Evolutionary conservation across 2,113 vertebrate species (phyloP).

Genomic region (Dipodomys spectabilis): DNA sequence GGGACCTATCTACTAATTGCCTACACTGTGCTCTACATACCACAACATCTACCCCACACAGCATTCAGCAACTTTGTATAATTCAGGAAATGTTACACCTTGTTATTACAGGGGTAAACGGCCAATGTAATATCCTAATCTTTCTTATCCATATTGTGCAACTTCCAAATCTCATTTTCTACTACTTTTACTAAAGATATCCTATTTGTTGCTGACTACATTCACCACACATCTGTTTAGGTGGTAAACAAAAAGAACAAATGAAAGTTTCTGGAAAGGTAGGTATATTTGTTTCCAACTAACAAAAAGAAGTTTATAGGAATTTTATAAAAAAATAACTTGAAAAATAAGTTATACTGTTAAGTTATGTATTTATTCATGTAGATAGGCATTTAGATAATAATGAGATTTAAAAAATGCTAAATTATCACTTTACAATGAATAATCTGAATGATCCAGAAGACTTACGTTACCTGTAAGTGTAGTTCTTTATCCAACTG

Average conservation of each 20-base stretch:
- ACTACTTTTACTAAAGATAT: constrained; percentile 44
- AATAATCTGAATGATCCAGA: neutral
- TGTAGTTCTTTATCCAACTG: constrained; percentile 98
- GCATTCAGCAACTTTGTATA: neutral
- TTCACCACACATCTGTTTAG: neutral
- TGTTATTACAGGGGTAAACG: neutral
- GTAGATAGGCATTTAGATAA: neutral
- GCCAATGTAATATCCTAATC: neutral
- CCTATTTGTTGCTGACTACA: constrained; percentile 21
- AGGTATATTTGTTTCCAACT: constrained; percentile 18
- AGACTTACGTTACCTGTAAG: constrained; percentile 89
- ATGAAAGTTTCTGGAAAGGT: neutral
- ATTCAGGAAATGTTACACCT: constrained; percentile 47
- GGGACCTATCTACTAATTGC: neutral
- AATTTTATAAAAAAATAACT: constrained; percentile 20
- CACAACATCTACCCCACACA: neutral
- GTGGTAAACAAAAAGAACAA: constrained; percentile 25
- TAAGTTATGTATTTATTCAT: constrained; percentile 13
- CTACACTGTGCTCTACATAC: neutral
- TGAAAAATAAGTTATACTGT: constrained; percentile 38
- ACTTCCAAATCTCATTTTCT: constrained; percentile 63
- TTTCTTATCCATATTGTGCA: constrained; percentile 30
- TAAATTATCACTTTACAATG: neutral
- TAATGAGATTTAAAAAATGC: constrained; percentile 21
- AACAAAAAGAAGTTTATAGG: constrained; percentile 28